These are phyloP conservation scores for Mesorhabditis sp. DNA, from an alignment of 2,888 invertebrate genomes.

Conservation along the genomic window DNA sequence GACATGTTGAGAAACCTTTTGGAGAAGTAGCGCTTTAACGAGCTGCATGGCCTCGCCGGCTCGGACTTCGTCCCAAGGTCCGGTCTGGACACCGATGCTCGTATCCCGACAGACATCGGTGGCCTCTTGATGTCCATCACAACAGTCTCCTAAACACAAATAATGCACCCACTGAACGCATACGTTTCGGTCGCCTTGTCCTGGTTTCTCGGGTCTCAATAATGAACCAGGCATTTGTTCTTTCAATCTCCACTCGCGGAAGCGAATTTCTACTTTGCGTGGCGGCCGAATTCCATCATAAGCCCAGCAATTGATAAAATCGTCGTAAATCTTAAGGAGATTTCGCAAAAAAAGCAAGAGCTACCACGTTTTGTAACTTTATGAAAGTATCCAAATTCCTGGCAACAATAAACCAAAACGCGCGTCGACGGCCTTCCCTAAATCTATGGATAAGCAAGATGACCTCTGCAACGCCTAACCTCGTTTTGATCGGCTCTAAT, in stretches of 20 bases:
- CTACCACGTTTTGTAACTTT: not conserved
- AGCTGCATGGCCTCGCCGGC: not conserved
- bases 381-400: not conserved
- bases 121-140: not conserved
- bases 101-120: not conserved
- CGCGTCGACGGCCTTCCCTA: not conserved
- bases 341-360: not conserved
- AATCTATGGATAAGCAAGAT: not conserved
- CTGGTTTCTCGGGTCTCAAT: not conserved
- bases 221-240: not conserved
- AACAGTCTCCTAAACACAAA: not conserved
- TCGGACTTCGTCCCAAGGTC: not conserved
- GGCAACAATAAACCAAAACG: not conserved
- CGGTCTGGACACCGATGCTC: too few relatives aligned
- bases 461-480: not conserved
- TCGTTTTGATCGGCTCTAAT: slow-evolving; percentile 4
- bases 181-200: not conserved
- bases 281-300: not conserved
- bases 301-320: not conserved
- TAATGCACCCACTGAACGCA: not conserved
- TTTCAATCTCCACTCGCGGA: not conserved
- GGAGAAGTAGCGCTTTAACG: not conserved
- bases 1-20: not conserved
- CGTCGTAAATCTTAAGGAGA: not conserved
- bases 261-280: not conserved